These are phyloP conservation scores for Marmota flaviventris DNA, from an alignment of 2,113 vertebrate genomes.

Conservation along the genomic window DNA sequence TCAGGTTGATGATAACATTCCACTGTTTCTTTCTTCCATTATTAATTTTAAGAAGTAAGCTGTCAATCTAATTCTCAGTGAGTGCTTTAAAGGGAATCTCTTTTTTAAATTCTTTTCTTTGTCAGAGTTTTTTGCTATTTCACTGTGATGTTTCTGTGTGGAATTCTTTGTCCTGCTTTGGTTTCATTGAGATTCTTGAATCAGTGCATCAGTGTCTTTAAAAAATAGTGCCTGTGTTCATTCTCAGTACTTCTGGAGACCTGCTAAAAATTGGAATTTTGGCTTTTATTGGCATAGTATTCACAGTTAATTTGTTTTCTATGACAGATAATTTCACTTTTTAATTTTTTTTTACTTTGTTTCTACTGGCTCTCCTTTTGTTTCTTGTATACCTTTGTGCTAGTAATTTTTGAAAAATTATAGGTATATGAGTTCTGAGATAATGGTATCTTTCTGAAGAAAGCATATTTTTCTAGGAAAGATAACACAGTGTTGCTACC, in stretches of 20 bases:
- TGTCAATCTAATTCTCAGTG: not conserved
- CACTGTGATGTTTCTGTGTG: not conserved
- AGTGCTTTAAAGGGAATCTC: not conserved
- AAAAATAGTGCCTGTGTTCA: not conserved
- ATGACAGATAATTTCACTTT: conserved; percentile 33
- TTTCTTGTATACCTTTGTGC: not conserved
- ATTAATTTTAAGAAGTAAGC: not conserved
- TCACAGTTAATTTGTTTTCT: not conserved
- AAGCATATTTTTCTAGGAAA: not conserved
- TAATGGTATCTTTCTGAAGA: not conserved
- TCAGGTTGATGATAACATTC: not conserved
- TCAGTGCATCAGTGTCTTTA: not conserved
- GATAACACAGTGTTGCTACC: not conserved
- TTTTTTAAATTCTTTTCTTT: conserved; percentile 9
- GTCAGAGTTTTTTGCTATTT: not conserved
- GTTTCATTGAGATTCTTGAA: not conserved
- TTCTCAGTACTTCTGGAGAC: not conserved
- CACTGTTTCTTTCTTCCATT: not conserved
- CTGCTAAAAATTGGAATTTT: not conserved
- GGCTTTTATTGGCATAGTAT: not conserved
- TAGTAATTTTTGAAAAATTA: not conserved
- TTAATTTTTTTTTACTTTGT: not conserved
- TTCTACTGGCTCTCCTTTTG: not conserved
- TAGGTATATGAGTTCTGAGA: not conserved
- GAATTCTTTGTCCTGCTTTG: conserved; percentile 20